Conservation (phyloP, 2,113 vertebrate species). For the Dryoscopus gambensis region DNA sequence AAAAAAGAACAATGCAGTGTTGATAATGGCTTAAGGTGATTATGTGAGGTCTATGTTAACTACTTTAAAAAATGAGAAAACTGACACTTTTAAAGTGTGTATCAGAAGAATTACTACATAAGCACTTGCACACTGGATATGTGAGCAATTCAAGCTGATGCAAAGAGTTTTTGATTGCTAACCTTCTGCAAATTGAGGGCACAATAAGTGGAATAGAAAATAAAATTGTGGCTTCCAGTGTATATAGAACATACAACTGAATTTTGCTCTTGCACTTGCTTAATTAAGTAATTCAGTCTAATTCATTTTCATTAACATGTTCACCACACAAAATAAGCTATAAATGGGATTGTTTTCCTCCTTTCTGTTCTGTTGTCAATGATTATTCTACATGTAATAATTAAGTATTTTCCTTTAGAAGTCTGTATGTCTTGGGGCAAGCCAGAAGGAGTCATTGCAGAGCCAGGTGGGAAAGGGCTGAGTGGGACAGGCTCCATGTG, state of each 20-base stretch:
- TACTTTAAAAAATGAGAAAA: slow-evolving; percentile 42
- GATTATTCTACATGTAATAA: neutral
- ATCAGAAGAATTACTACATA: slow-evolving; percentile 42
- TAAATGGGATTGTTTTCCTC: neutral
- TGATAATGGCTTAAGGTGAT: slow-evolving; percentile 9
- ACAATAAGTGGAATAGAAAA: slow-evolving; percentile 40
- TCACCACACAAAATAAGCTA: neutral
- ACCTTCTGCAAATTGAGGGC: slow-evolving; percentile 56
- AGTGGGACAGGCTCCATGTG: neutral
- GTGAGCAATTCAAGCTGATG: slow-evolving; percentile 50
- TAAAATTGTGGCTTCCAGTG: slow-evolving; percentile 27
- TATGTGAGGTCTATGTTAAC: slow-evolving; percentile 32
- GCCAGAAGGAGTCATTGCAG: neutral
- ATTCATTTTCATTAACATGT: slow-evolving; percentile 19
- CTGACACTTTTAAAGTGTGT: slow-evolving; percentile 22
- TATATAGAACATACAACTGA: slow-evolving; percentile 22
- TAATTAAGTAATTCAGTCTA: slow-evolving; percentile 53
- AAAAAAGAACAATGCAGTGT: slow-evolving; percentile 4
- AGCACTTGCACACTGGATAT: slow-evolving; percentile 20
- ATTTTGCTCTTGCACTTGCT: slow-evolving; percentile 45
- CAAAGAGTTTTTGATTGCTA: slow-evolving; percentile 60
- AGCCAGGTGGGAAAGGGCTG: neutral
- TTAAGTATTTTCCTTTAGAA: neutral
- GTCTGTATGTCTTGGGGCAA: neutral
- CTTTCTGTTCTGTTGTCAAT: neutral